These are phyloP conservation scores for Podilymbus podiceps DNA, from an alignment of 2,113 vertebrate species.

Conservation along the genomic window DNA sequence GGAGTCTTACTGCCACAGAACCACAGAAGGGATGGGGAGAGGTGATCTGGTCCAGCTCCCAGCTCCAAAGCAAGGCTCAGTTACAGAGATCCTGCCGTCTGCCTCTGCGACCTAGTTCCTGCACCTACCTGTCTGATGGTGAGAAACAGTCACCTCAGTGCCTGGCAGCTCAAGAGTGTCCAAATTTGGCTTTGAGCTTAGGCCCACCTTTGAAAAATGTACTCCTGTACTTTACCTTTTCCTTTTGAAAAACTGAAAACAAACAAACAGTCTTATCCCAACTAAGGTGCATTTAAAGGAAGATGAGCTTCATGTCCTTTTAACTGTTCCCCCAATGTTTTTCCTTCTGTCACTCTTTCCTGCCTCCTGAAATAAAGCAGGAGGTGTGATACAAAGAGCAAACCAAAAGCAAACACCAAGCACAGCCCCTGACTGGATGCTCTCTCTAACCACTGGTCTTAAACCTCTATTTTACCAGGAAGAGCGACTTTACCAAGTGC, in stretches of 20 bases:
- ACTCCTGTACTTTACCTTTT: neutral
- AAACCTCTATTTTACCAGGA: neutral
- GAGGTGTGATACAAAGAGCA: neutral
- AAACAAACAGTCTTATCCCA: neutral
- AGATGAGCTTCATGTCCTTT: neutral
- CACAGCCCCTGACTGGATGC: neutral
- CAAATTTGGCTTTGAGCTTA: neutral
- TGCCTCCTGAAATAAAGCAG: neutral
- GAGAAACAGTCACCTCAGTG: neutral
- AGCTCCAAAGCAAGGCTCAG: neutral
- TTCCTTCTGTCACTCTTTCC: neutral
- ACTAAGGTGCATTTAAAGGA: neutral
- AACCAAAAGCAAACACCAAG: neutral
- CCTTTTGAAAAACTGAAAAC: neutral
- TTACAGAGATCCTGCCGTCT: fast-evolving
- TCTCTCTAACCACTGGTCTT: neutral
- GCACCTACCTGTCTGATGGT: neutral
- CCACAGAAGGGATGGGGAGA: neutral
- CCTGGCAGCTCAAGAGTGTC: neutral
- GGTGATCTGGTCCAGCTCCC: neutral
- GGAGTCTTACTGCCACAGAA: neutral
- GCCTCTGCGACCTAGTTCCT: neutral
- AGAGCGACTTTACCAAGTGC: neutral
- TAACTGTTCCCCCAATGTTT: neutral
- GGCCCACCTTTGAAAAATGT: neutral